Evolutionary conservation across 2,797 vertebrate species (phyloP), one percentile per base, ranked within the genome.

Genomic region (Brachyrhaphis roseni): DNA sequence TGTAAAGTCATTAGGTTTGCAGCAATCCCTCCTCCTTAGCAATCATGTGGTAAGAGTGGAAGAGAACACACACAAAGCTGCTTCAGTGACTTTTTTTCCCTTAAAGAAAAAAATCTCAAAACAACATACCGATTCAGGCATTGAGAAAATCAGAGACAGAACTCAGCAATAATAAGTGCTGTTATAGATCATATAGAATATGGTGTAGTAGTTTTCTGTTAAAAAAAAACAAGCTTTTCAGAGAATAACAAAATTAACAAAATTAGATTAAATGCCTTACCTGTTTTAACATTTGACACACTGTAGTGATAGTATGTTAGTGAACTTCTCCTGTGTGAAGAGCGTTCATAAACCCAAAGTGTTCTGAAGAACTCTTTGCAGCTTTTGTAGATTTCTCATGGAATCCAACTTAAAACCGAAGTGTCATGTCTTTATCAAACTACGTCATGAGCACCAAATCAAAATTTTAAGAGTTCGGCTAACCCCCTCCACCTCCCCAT

Each of bases 401-500:
- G 6, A 34, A 8, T 34, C 15, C 31, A 20, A 7, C 28, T 62
- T 7, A 62, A 34, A 34, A 34, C 31, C 1, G 12, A 62, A 18
- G 31, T 18, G 31, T 28, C 26, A 13, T 28, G 11, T 57, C 55
- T 53, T 53, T 53, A 53, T 26, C 11, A 10, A 53, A 53, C 51
- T 57, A 28, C 4, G 13, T 57, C 11, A 57, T 57, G 12, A 28
- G 55, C 12, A 57, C 55, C 55, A 57, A 28, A 28, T n/a, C 28
- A 6, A 28, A 23, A 55, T n/a, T 26, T 55, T 55, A n/a, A 55
- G 26, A 55, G 23, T 55, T 26, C 8, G 1, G 23, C 49, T 11
- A 26, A 55, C 45, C 45, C 1, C 1, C 45, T 0, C 12, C 13
- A 0, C 1, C 12, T 2, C 3, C 43, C 4, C 16, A n/a, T n/a